Conservation (phyloP, 1,140 invertebrate species). For the Diuraphis noxia region DNA sequence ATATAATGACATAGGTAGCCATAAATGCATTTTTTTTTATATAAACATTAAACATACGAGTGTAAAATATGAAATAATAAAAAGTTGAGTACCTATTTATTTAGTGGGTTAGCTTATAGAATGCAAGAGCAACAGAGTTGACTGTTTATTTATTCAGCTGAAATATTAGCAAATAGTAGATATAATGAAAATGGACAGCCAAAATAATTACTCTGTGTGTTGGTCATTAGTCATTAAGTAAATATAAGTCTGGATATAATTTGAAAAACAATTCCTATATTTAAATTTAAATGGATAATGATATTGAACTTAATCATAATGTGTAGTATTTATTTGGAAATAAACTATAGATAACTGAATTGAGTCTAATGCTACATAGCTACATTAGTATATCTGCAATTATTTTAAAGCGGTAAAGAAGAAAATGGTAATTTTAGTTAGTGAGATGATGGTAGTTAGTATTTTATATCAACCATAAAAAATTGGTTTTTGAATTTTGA, state of each 20-base stretch:
- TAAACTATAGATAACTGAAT: too few relatives aligned
- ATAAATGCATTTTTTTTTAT: too few relatives aligned
- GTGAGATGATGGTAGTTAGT: too few relatives aligned
- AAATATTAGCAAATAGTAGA: neutral
- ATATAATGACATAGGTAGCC: neutral
- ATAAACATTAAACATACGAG: too few relatives aligned
- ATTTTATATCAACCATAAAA: too few relatives aligned
- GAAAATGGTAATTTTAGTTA: too few relatives aligned
- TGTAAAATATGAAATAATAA: neutral
- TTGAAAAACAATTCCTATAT: neutral
- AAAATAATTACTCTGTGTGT: constrained; percentile 8
- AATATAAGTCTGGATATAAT: neutral
- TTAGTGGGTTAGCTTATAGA: neutral
- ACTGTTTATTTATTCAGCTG: constrained; percentile 18
- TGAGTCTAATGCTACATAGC: too few relatives aligned
- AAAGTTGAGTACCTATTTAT: neutral
- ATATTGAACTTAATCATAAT: neutral
- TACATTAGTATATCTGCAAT: too few relatives aligned
- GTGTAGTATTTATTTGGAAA: too few relatives aligned
- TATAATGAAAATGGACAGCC: neutral
- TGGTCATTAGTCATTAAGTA: neutral
- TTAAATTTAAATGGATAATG: neutral
- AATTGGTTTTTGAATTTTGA: too few relatives aligned
- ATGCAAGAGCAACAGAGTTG: neutral
- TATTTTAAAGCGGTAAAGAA: too few relatives aligned